These are phyloP conservation scores for Bombus breviceps DNA, from an alignment of 1,140 invertebrate species.

Conservation along the genomic window DNA sequence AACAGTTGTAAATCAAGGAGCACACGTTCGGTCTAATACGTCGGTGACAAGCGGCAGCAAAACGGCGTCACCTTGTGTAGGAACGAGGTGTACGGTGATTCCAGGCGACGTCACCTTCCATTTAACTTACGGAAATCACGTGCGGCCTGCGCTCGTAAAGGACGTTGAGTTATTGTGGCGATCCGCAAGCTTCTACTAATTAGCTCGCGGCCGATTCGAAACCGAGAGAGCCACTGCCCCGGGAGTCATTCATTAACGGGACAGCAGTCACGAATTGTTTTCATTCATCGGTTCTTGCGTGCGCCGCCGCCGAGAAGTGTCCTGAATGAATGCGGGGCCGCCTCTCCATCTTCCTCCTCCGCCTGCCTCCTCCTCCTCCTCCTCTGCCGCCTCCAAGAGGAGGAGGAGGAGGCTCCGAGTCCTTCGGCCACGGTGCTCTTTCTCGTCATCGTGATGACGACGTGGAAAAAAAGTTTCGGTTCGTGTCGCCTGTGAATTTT, in stretches of 20 bases:
- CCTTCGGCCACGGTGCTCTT: neutral
- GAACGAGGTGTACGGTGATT: conserved; percentile 69
- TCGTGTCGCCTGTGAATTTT: neutral
- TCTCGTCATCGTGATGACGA: conserved; percentile 28
- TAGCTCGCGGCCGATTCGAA: conserved; percentile 79
- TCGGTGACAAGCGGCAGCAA: conserved; percentile 56
- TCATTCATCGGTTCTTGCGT: conserved; percentile 79
- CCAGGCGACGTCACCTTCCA: conserved; percentile 68
- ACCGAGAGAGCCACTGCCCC: conserved; percentile 75
- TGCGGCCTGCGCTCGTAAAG: conserved; percentile 69
- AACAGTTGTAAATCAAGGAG: conserved; percentile 40
- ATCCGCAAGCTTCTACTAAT: conserved; percentile 76
- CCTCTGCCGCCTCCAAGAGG: neutral
- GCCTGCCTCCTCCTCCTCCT: neutral
- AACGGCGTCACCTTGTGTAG: conserved; percentile 52
- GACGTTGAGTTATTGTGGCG: conserved; percentile 75
- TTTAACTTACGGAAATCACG: conserved; percentile 73
- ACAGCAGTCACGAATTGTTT: conserved; percentile 76
- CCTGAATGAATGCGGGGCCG: conserved; percentile 66
- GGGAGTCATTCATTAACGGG: conserved; percentile 76
- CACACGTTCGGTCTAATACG: conserved; percentile 42
- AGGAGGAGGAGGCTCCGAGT: conserved; percentile 5
- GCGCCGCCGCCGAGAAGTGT: conserved; percentile 60
- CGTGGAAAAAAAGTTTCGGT: conserved; percentile 23
- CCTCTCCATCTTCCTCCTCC: conserved; percentile 3